phyloP scores from a whole-genome alignment of 2,888 invertebrate species.

The Geotrupes spiniger region DNA sequence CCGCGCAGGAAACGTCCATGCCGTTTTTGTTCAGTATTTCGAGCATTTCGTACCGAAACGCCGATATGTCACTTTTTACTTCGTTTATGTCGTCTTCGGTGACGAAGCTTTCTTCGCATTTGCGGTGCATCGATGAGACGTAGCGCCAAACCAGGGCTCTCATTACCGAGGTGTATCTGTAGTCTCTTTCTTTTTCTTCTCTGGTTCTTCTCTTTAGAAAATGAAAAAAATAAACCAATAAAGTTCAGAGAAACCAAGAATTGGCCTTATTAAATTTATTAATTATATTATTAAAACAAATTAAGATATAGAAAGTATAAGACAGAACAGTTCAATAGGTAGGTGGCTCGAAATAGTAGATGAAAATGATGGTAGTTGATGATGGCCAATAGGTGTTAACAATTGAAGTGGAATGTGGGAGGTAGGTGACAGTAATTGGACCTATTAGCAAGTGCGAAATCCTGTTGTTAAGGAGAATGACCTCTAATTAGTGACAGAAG shows the following conservation, averaged over 20 bases:
- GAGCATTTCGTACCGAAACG: constrained; percentile 86
- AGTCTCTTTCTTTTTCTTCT: constrained; percentile 66
- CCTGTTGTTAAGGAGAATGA: too few relatives aligned
- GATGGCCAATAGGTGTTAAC: too few relatives aligned
- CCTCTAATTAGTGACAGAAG: too few relatives aligned
- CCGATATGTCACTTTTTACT: constrained; percentile 89
- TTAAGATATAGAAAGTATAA: too few relatives aligned
- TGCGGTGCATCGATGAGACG: constrained; percentile 81
- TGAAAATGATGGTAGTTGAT: too few relatives aligned
- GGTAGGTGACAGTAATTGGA: too few relatives aligned
- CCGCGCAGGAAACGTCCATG: constrained; percentile 74
- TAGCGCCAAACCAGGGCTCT: constrained; percentile 89
- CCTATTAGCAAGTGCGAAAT: too few relatives aligned
- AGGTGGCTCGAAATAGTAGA: too few relatives aligned
- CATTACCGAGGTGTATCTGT: constrained; percentile 79
- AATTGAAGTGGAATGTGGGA: too few relatives aligned
- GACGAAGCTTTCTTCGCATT: constrained; percentile 78
- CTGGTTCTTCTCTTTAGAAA: constrained; percentile 53
- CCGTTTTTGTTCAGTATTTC: constrained; percentile 87
- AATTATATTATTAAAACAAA: too few relatives aligned
- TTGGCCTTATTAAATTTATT: constrained; percentile 4
- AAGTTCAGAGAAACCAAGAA: too few relatives aligned
- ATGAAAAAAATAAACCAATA: constrained; percentile 1
- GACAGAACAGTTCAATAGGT: too few relatives aligned
- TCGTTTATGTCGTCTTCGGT: constrained; percentile 94